Evolutionary conservation across 2,888 invertebrate genomes (phyloP), one percentile per base, ranked within the genome.

Genomic region (Blastobasis lacticolella): DNA sequence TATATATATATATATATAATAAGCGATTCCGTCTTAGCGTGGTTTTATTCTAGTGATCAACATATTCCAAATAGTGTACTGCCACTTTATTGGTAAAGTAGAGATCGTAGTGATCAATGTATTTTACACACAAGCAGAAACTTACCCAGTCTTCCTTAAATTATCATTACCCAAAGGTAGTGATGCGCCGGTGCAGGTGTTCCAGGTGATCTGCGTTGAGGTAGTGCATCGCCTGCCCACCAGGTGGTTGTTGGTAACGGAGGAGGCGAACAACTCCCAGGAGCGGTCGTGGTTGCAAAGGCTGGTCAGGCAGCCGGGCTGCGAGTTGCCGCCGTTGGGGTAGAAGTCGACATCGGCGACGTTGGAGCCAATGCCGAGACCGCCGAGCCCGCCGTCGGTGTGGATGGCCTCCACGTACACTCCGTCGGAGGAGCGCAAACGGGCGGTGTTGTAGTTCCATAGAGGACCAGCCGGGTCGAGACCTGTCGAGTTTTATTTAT

Each of bases 321-420:
- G 69, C 5, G 57, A 56, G n/a, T 48, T 59, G 8, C 90, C 90
- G 47, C 81, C 77, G 60, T 90, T 90, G 6, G 89, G 88, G 79
- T 85, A 90, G 66, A 90, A 90, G 64, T 90, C 90, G 1, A 69
- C 87, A 54, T 89, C 75, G 0, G 82, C 89, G 9, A 89, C 69
- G 1, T 75, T 63, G 5, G 71, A 67, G 0, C 83, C 82, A 10
- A 73, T 89, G 69, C 54, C 89, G 70, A 63, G 84, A 69, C 60
- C 88, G 36, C 7, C n/a, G 83, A n/a, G 77, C 71, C 44, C 69
- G 63, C 85, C 66, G 5, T 71, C 85, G 53, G 89, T 87, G 45
- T 71, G 69, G n/a, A 71, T 69, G 44, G 55, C 64, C 50, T 71
- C 71, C 0, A 69, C 69, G 50, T 71, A 69, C 0, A 58, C 45